These are phyloP conservation scores for Meiosimyza platycephala DNA, from an alignment of 2,888 invertebrate species.

Conservation along the genomic window DNA sequence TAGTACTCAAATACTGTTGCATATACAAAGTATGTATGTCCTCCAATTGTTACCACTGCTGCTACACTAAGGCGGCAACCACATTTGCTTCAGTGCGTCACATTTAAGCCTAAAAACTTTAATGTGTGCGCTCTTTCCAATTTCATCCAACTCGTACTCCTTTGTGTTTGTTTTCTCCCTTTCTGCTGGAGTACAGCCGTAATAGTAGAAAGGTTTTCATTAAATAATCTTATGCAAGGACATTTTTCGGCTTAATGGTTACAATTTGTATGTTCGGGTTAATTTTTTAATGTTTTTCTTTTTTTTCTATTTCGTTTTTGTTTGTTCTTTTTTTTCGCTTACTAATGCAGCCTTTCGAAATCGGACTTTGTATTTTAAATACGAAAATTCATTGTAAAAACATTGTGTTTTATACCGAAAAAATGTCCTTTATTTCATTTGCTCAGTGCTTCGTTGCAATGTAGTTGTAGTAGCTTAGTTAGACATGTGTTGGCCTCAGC, in stretches of 20 bases:
- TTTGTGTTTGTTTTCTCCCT: neutral
- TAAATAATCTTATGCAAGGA: slow-evolving; percentile 36
- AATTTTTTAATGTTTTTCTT: neutral
- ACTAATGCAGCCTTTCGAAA: neutral
- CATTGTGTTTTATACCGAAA: neutral
- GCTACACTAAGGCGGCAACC: neutral
- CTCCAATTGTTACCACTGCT: too few relatives aligned
- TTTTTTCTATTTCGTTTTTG: neutral
- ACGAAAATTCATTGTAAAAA: neutral
- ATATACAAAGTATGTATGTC: too few relatives aligned
- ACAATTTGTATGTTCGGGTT: slow-evolving; percentile 28
- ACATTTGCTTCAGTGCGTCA: too few relatives aligned
- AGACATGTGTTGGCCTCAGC: neutral
- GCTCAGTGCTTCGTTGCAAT: neutral
- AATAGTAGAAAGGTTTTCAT: neutral
- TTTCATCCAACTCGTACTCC: too few relatives aligned
- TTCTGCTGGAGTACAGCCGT: neutral
- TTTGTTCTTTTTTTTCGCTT: neutral
- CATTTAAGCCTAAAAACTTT: too few relatives aligned
- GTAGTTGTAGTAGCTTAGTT: neutral
- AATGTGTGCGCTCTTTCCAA: too few relatives aligned
- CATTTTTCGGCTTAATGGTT: slow-evolving; percentile 34
- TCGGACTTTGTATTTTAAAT: too few relatives aligned
- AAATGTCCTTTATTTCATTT: neutral
- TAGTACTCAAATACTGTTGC: too few relatives aligned